Evolutionary conservation across 2,113 vertebrate species (phyloP).

Genomic region (Petrocephalus zakoni): DNA sequence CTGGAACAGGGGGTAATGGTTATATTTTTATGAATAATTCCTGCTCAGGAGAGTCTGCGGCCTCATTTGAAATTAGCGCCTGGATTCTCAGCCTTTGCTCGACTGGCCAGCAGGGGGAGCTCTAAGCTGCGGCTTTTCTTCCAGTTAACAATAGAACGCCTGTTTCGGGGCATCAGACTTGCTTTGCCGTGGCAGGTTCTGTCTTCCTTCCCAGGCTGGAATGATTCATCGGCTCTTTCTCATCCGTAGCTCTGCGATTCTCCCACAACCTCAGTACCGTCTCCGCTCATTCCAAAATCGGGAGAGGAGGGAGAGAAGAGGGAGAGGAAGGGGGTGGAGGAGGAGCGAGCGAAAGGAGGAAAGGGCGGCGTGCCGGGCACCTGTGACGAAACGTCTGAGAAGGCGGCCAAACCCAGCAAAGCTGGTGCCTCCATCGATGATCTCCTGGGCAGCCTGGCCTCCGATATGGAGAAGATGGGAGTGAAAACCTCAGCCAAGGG

Average conservation of each 20-base stretch:
- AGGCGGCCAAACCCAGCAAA: constrained; percentile 24
- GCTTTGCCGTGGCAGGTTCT: neutral
- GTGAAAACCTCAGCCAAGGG: constrained; percentile 67
- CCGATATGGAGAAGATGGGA: constrained; percentile 79
- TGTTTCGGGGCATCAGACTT: neutral
- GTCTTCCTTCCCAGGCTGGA: neutral
- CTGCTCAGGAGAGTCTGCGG: neutral
- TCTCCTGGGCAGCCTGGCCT: constrained; percentile 73
- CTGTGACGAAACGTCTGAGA: constrained; percentile 24
- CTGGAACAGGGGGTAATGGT: constrained; percentile 44
- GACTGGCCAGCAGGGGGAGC: constrained; percentile 50
- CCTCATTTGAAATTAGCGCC: neutral
- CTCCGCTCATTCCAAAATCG: constrained; percentile 39
- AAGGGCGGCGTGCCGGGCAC: neutral
- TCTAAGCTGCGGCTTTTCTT: constrained; percentile 6
- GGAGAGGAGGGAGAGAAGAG: constrained; percentile 32
- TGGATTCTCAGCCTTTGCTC: neutral
- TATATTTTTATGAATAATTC: neutral
- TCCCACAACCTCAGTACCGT: constrained; percentile 30
- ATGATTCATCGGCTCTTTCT: neutral
- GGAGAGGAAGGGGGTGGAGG: constrained; percentile 15
- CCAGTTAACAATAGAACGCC: neutral
- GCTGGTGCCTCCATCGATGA: constrained; percentile 60
- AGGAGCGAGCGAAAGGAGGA: constrained; percentile 17
- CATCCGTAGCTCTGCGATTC: constrained; percentile 39